Conservation (phyloP, 2,888 invertebrate genomes). For the Leptinotarsa haldemani region DNA sequence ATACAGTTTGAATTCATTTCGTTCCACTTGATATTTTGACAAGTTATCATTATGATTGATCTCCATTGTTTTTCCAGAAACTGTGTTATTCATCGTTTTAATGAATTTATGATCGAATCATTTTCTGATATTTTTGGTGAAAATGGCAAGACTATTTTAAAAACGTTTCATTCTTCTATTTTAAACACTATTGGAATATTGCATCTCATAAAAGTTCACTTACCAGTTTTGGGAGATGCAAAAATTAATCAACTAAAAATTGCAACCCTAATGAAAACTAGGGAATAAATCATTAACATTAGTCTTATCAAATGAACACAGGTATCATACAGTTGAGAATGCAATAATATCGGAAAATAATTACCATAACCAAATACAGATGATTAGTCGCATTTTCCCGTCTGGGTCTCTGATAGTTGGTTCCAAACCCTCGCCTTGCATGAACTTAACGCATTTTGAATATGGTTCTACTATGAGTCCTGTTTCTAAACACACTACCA, state of each 20-base stretch:
- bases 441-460: slow-evolving; percentile 68
- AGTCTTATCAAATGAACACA: too few relatives aligned
- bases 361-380: slow-evolving; percentile 74
- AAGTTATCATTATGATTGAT: not conserved
- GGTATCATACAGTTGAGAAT: too few relatives aligned
- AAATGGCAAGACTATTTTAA: too few relatives aligned
- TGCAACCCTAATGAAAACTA: too few relatives aligned
- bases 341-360: not conserved
- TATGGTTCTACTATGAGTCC: slow-evolving; percentile 70
- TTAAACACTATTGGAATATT: too few relatives aligned
- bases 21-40: too few relatives aligned
- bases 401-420: slow-evolving; percentile 66
- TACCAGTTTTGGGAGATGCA: not conserved
- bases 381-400: slow-evolving; percentile 69
- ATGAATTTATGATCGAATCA: too few relatives aligned
- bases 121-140: too few relatives aligned
- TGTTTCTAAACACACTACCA: slow-evolving; percentile 72
- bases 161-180: too few relatives aligned
- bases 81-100: not conserved
- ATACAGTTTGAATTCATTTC: too few relatives aligned
- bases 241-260: not conserved
- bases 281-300: too few relatives aligned
- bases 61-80: not conserved
- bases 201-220: not conserved
- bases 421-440: slow-evolving; percentile 68